A percentile compares a stretch with the other conserved stretches of the same genome.
Evolutionary conservation across 2,888 invertebrate genomes (phyloP).

Genomic region (Sarcophaga carnaria): DNA sequence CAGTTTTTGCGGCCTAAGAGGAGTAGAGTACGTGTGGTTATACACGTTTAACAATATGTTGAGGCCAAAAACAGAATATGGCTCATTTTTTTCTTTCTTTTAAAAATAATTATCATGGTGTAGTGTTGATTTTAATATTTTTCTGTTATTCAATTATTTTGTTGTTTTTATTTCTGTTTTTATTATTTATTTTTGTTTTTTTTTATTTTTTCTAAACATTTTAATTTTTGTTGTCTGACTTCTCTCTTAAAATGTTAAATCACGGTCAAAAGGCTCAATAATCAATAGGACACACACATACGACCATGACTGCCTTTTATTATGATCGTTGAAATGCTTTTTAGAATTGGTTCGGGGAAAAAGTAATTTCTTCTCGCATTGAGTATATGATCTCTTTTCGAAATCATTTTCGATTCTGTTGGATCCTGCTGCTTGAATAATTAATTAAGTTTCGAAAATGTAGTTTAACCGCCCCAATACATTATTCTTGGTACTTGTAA

Average conservation of each 20-base stretch:
- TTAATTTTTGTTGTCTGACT: too few species aligned
- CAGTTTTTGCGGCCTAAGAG: neutral
- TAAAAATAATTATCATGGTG: neutral
- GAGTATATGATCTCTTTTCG: too few species aligned
- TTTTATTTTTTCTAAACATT: constrained; percentile 16
- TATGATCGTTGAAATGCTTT: neutral
- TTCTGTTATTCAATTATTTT: constrained; percentile 4
- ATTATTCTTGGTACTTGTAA: neutral
- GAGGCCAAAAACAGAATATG: neutral
- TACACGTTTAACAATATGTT: constrained; percentile 25
- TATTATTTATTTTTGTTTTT: constrained; percentile 12
- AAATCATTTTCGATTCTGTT: too few species aligned
- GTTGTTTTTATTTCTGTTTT: constrained; percentile 8
- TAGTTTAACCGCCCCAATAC: constrained; percentile 25
- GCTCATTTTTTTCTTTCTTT: neutral
- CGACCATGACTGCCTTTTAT: neutral
- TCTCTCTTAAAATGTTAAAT: constrained; percentile 25
- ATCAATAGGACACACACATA: constrained; percentile 26
- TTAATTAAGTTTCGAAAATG: neutral
- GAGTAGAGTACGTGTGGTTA: constrained; percentile 31
- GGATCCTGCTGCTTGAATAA: neutral
- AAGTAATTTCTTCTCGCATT: neutral
- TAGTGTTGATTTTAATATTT: constrained; percentile 2
- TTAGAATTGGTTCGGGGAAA: neutral
- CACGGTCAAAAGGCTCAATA: constrained; percentile 36